These are phyloP conservation scores for Halictus rubicundus DNA, from an alignment of 1,140 invertebrate species.

Conservation along the genomic window DNA sequence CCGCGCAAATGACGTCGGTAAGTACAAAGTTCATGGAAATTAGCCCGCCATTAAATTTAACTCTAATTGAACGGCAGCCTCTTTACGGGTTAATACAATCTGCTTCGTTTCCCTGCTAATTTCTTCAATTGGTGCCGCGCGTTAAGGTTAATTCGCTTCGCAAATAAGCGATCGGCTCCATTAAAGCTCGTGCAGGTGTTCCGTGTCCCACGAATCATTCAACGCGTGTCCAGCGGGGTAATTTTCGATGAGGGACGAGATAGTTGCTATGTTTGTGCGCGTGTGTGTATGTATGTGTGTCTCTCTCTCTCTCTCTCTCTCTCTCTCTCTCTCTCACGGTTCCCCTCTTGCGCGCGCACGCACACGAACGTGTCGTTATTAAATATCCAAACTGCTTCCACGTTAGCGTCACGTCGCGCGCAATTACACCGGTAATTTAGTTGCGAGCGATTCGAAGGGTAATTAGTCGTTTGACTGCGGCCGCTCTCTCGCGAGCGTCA, in stretches of 20 bases:
- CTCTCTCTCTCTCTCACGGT: neutral
- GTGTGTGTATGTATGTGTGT: no score
- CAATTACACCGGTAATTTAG: constrained; percentile 21
- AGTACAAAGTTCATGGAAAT: no score
- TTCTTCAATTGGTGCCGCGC: neutral
- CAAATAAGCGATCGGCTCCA: neutral
- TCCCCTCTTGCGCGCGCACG: neutral
- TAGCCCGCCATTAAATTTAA: no score
- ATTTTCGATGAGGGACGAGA: no score
- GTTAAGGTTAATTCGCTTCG: neutral
- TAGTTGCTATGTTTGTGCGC: neutral
- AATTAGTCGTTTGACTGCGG: constrained; percentile 27
- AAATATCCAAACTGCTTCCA: constrained; percentile 6
- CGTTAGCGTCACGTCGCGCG: neutral
- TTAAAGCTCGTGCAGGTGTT: neutral
- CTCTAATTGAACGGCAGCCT: no score
- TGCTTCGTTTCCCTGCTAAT: neutral
- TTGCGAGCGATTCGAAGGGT: constrained; percentile 3
- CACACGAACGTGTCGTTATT: neutral
- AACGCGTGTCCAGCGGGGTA: no score
- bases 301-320: no score
- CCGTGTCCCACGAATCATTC: neutral
- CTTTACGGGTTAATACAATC: neutral
- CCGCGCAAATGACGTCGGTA: no score
- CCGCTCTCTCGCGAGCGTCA: neutral